Conservation (phyloP, 30 jellyfish, hydroid and myxozoan genomes). For the Chrysaora quinquecirrha region DNA sequence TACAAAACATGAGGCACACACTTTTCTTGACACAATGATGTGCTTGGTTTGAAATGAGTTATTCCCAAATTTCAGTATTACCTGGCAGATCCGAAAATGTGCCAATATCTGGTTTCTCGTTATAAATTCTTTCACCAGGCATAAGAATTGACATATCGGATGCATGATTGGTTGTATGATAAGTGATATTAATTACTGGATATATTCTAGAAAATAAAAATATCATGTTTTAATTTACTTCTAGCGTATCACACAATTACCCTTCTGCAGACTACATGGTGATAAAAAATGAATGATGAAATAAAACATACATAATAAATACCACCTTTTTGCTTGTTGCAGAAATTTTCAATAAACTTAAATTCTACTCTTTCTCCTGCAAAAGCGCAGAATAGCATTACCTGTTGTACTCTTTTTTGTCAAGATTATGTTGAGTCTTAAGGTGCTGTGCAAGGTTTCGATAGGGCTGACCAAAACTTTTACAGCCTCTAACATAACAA, state of each 20-base stretch:
- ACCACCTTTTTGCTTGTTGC: neutral
- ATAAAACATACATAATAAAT: neutral
- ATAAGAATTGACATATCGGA: neutral
- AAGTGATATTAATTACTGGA: neutral
- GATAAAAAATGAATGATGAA: neutral
- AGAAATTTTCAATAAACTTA: neutral
- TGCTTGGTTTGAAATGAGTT: neutral
- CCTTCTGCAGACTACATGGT: conserved; percentile 1
- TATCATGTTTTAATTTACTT: neutral
- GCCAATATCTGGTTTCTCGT: neutral
- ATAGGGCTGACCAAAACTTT: neutral
- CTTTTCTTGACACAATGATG: neutral
- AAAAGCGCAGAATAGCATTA: neutral
- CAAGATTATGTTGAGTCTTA: neutral
- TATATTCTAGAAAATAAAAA: neutral
- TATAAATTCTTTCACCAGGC: neutral
- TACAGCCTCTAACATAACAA: neutral
- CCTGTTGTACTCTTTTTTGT: neutral
- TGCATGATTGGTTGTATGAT: neutral
- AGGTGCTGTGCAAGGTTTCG: neutral
- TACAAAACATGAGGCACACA: neutral
- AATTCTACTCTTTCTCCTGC: neutral
- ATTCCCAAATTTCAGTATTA: neutral
- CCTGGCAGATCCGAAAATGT: neutral
- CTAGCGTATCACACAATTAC: neutral